Percentiles rank a stretch among this genome's conserved stretches.
phyloP scores from a whole-genome alignment of 2,113 vertebrate species.

The Catharus fuscescens region DNA sequence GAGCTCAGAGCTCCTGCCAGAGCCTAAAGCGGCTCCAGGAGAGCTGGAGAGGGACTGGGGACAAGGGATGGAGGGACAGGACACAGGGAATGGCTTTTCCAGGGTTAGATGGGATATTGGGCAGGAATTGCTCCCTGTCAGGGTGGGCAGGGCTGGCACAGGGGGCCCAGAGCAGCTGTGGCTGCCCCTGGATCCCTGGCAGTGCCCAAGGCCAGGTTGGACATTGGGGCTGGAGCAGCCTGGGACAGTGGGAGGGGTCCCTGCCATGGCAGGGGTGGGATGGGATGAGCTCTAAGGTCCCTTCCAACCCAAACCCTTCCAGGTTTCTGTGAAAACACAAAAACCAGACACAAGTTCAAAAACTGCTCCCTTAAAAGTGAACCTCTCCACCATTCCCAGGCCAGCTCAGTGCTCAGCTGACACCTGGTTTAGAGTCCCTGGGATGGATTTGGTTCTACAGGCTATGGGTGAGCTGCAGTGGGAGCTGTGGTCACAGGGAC shows the following conservation, averaged over 20 bases:
- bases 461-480: fast-evolving
- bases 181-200: too few species aligned
- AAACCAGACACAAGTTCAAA: background rate
- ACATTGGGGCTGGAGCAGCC: too few species aligned
- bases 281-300: too few species aligned
- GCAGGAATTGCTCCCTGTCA: background rate
- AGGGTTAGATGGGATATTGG: background rate
- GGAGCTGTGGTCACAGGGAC: fast-evolving
- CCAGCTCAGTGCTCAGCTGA: background rate
- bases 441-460: background rate
- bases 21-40: background rate
- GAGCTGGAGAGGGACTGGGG: background rate
- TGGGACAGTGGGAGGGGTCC: too few species aligned
- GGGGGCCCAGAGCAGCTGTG: too few species aligned
- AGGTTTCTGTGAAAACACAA: background rate
- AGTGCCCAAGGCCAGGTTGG: too few species aligned
- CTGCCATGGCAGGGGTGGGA: too few species aligned
- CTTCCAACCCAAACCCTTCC: too few species aligned
- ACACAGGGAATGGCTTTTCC: background rate
- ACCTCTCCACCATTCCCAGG: background rate
- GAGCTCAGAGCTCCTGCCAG: background rate
- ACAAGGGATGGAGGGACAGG: background rate
- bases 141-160: background rate
- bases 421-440: fast-evolving
- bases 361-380: background rate